Evolutionary conservation across 1,140 invertebrate genomes (phyloP), one percentile per base, ranked within the genome.

Genomic region (Caenorhabditis inopinata): DNA sequence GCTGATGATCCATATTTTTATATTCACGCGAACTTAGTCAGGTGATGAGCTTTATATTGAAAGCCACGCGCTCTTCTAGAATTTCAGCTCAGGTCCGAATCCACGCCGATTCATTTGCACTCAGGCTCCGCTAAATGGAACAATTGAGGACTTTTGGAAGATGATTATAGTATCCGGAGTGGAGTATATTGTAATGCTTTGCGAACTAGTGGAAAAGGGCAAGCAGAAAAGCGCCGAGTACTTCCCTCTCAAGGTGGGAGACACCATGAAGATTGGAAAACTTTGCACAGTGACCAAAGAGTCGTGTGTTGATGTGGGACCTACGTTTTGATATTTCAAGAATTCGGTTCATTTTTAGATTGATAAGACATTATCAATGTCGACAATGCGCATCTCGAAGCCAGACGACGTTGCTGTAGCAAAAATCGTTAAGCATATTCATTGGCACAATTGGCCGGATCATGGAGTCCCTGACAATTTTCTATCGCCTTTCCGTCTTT

Each of bases 171-270:
- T 35, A 6, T 45, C 76, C 18, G 68, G 46, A 4, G 9, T 81
- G 2, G 74, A 81, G 21, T 38, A 62, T 14, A 81, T 81, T 38
- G 73, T 81, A 35, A 81, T 81, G 79, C 29, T 81, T 4, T 81
- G 79, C 45, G 79, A 81, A 23, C 38, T 81, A n/a, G 47, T 77
- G 3, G 79, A 81, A 25, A 48, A 68, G 21, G 45, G 35, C 3
- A 46, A 58, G 18, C 23, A 14, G 12, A 81, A 81, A 42, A 75
- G 74, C 32, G 45, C 73, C 16, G 27, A 21, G 7, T 81, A 81
- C 29, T 81, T 76, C 45, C 79, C 79, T 1, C 3, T 25, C 23
- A 49, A 81, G 35, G 14, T 21, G 5, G 48, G 48, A 27, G 48
- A 77, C 5, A 62, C 48, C 9, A n/a, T 58, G n/a, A 42, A 46